Evolutionary conservation across 2,888 invertebrate species (phyloP).

Genomic region (Melinaea marsaeus): DNA sequence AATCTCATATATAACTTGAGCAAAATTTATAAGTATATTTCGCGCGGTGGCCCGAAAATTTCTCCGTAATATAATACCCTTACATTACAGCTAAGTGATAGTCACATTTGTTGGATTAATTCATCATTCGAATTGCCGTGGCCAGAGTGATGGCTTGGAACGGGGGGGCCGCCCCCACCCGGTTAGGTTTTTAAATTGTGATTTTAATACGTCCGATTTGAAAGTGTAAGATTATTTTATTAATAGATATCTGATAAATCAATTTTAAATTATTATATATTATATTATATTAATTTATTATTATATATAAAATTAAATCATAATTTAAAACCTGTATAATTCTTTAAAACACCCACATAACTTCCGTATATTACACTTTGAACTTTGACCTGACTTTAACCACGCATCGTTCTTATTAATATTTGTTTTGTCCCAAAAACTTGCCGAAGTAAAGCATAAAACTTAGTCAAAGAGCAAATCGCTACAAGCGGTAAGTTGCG

Average conservation of each 20-base stretch:
- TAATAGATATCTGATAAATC: too few relatives aligned
- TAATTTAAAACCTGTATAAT: too few relatives aligned
- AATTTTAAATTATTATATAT: too few relatives aligned
- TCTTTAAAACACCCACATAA: too few relatives aligned
- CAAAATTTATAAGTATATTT: slow-evolving; percentile 16
- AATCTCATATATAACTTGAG: background rate
- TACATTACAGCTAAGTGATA: slow-evolving; percentile 79
- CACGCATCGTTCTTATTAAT: slow-evolving; percentile 19
- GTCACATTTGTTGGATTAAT: slow-evolving; percentile 79
- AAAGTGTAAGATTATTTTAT: slow-evolving; percentile 2
- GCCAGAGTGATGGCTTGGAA: slow-evolving; percentile 77
- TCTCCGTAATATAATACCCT: slow-evolving; percentile 76
- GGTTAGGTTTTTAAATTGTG: slow-evolving; percentile 52
- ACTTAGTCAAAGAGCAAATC: slow-evolving; percentile 53
- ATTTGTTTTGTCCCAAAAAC: slow-evolving; percentile 34
- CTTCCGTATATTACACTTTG: too few relatives aligned
- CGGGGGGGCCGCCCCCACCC: slow-evolving; percentile 45
- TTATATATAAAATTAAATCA: too few relatives aligned
- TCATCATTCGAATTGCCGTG: slow-evolving; percentile 79
- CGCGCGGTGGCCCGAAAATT: slow-evolving; percentile 46
- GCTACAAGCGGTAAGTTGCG: slow-evolving; percentile 60
- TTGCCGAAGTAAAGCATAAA: slow-evolving; percentile 45
- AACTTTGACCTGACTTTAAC: too few relatives aligned
- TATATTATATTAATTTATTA: too few relatives aligned
- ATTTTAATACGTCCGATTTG: slow-evolving; percentile 23